Conservation (phyloP, 1,140 invertebrate genomes). For the Piezodorus guildinii region DNA sequence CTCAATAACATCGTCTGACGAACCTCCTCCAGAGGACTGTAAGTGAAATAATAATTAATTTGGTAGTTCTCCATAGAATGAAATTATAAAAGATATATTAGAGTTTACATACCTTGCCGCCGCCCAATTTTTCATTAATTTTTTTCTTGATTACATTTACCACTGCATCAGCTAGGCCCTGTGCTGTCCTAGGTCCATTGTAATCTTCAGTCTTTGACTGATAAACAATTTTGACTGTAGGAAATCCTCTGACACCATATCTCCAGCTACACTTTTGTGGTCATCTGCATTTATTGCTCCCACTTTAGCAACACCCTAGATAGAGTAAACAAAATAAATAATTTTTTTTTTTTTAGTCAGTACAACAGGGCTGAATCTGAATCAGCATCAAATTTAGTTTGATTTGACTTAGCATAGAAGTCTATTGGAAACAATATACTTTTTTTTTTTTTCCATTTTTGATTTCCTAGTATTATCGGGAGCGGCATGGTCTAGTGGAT, state of each 20-base stretch:
- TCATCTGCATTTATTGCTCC: constrained; percentile 87
- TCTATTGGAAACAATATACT: no score
- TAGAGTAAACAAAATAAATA: constrained; percentile 27
- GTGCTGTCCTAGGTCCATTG: constrained; percentile 73
- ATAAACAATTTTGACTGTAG: constrained; percentile 93
- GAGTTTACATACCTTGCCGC: neutral
- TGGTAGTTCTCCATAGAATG: no score
- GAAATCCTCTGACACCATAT: constrained; percentile 83
- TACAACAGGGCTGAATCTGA: no score
- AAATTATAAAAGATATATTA: neutral
- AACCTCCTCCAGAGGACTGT: constrained; percentile 1
- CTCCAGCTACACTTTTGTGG: constrained; percentile 68
- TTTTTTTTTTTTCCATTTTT: no score
- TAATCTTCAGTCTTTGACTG: constrained; percentile 76
- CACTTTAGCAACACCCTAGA: constrained; percentile 81
- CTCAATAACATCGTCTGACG: constrained; percentile 64
- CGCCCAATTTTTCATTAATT: constrained; percentile 48
- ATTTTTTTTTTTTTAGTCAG: no score
- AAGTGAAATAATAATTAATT: no score
- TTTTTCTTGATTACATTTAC: constrained; percentile 57
- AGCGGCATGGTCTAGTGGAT: no score
- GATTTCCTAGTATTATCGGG: no score
- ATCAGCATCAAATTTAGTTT: no score
- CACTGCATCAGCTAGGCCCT: constrained; percentile 73
- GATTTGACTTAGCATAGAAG: no score